Evolutionary conservation across 1,140 invertebrate genomes (phyloP).

Genomic region (Ctenoplectra terminalis): DNA sequence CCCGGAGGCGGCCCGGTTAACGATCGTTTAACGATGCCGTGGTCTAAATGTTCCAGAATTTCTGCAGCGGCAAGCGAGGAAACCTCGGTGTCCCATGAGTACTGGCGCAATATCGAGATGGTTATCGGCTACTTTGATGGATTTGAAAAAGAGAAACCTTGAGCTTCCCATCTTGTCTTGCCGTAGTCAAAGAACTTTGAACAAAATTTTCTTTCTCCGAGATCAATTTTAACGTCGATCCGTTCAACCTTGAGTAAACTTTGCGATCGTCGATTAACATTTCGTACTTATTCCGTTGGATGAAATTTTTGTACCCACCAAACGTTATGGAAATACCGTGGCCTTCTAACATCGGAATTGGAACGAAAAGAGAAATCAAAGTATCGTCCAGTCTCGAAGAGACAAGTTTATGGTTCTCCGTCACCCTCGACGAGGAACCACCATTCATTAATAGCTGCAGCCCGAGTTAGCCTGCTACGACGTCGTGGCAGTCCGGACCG

Average conservation of each 20-base stretch:
- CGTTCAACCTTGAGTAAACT: no score
- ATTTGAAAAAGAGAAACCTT: constrained; percentile 23
- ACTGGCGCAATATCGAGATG: not conserved
- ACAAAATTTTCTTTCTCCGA: not conserved
- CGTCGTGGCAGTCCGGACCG: constrained; percentile 55
- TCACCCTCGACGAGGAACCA: constrained; percentile 69
- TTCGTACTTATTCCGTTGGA: not conserved
- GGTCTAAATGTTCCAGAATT: constrained; percentile 44
- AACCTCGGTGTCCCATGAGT: constrained; percentile 29
- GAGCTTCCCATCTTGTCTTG: not conserved
- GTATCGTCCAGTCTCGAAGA: constrained; percentile 56
- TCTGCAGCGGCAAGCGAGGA: constrained; percentile 29
- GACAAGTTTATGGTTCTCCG: constrained; percentile 74
- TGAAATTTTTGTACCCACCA: not conserved
- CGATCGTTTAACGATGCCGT: constrained; percentile 64
- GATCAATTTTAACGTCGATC: not conserved
- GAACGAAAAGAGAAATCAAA: constrained; percentile 40
- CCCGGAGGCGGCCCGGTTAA: constrained; percentile 54
- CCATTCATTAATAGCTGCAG: constrained; percentile 76
- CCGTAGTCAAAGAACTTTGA: not conserved
- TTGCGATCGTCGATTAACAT: no score
- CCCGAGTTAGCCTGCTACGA: constrained; percentile 72
- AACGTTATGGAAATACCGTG: not conserved
- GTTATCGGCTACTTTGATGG: constrained; percentile 39
- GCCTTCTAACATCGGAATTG: not conserved